Evolutionary conservation across 1,140 invertebrate species (phyloP).

Genomic region (Carcinoscorpius rotundicauda): DNA sequence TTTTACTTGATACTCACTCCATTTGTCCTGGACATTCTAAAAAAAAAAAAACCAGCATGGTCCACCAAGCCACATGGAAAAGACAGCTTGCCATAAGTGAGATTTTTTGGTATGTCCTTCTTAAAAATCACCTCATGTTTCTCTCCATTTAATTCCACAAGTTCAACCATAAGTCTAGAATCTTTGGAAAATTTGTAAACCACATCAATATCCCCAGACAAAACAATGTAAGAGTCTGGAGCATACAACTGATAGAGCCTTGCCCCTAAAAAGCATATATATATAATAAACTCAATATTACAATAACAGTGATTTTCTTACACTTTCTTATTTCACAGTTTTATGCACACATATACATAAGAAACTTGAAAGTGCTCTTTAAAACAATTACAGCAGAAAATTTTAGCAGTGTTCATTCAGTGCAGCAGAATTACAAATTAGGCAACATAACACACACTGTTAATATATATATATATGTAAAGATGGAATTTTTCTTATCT

Average conservation of each 20-base stretch:
- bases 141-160: background rate
- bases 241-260: slow-evolving; percentile 6
- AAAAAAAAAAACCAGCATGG: slow-evolving; percentile 15
- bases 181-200: slow-evolving; percentile 6
- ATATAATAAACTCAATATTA: no score
- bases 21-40: slow-evolving; percentile 3
- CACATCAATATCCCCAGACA: slow-evolving; percentile 12
- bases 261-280: no score
- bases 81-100: slow-evolving; percentile 12
- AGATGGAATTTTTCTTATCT: no score
- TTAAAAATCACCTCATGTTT: slow-evolving; percentile 11
- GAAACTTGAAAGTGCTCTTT: no score
- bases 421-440: no score
- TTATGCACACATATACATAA: no score
- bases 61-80: slow-evolving; percentile 18
- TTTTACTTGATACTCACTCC: background rate
- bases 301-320: no score
- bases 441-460: no score
- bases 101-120: slow-evolving; percentile 7
- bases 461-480: no score
- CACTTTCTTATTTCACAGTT: no score
- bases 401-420: no score
- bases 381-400: no score
- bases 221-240: slow-evolving; percentile 1
- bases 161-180: slow-evolving; percentile 5